phyloP scores from a whole-genome alignment of 2,797 vertebrate genomes.

The Sebastes minor region DNA sequence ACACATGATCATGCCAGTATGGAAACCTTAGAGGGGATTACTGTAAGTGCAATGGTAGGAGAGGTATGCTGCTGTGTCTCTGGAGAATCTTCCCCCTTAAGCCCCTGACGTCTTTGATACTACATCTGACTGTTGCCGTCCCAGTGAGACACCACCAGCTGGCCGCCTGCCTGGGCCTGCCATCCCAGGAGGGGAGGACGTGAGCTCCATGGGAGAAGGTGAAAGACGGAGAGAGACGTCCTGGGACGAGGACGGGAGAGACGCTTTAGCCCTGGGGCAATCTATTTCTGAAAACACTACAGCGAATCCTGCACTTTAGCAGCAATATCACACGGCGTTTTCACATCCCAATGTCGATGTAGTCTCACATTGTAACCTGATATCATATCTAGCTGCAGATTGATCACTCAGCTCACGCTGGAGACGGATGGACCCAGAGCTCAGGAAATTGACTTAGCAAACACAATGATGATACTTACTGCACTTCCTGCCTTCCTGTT shows the following conservation, averaged over 20 bases:
- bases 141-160: constrained; percentile 50
- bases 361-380: constrained; percentile 63
- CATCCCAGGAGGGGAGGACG: constrained; percentile 41
- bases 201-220: constrained; percentile 15
- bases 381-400: constrained; percentile 55
- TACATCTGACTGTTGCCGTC: constrained; percentile 23
- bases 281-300: constrained; percentile 26
- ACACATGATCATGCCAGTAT: constrained; percentile 30
- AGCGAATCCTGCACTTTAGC: constrained; percentile 38
- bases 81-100: constrained; percentile 24
- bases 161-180: constrained; percentile 45
- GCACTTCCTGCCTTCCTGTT: constrained; percentile 65
- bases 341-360: constrained; percentile 31
- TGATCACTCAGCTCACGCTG: constrained; percentile 56
- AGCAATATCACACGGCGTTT: constrained; percentile 11
- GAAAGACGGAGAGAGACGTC: constrained; percentile 16
- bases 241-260: neutral
- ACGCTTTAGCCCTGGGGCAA: neutral
- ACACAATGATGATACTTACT: constrained; percentile 68
- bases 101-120: constrained; percentile 44
- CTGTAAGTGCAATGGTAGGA: constrained; percentile 23
- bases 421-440: constrained; percentile 60
- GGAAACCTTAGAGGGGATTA: constrained; percentile 54
- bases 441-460: constrained; percentile 75
- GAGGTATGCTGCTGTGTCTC: constrained; percentile 32